Evolutionary conservation across 1,140 invertebrate species (phyloP), one percentile per base, ranked within the genome.

Genomic region (Psilanteris sp.): DNA sequence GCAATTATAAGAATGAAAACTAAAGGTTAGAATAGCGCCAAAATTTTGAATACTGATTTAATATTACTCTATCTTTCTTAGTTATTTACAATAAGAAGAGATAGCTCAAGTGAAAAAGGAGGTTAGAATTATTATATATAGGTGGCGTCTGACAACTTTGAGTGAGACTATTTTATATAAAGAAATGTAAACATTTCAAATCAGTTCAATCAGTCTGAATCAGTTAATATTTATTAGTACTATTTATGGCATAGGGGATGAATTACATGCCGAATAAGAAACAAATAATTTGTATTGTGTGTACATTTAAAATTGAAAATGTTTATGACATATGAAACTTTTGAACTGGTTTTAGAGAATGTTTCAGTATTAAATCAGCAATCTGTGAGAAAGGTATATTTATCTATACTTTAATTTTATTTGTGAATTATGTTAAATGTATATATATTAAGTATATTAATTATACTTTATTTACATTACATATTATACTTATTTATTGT

Each of bases 11-110:
- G n/a, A n/a, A n/a, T n/a, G n/a, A n/a, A n/a, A n/a, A n/a, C n/a
- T n/a, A n/a, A n/a, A 62, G 57, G 57, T 62, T 62, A 62, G 57
- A 29, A 22, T 59, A 20, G 20, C 55, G 55, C 37, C 52, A 41
- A 57, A 57, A 43, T 1, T 39, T 31, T 37, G 7, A 57, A 57
- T 11, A 16, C 26, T 4, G 0, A 20, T n/a, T 11, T 8, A 10
- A 3, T 11, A 7, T 15, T 1, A 1, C 15, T 34, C 1, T 5
- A 15, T 34, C 31, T 7, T n/a, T 34, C 1, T 34, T 3, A 5
- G 18, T 3, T 20, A 20, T 20, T 20, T 5, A 20, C 5, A 20
- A 20, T 20, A 5, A 20, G 18, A 20, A n/a, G 2, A 20, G 5
- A 20, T 20, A 20, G 5, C 2, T 20, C 5, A 5, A 3, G 2